Conservation (phyloP, 2,888 invertebrate genomes). For the Dolichopus griseipennis region DNA sequence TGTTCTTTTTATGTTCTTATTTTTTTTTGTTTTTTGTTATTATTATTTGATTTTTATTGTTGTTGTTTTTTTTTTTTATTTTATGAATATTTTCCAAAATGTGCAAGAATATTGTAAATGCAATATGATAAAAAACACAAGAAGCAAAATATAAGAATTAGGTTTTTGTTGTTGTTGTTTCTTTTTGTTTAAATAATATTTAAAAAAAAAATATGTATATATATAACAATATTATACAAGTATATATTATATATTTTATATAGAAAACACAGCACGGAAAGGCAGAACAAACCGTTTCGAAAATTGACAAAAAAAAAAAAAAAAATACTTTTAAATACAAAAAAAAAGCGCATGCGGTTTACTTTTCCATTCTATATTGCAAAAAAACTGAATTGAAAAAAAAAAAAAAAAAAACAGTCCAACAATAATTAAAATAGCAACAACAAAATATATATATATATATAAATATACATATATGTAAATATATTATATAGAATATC, state of each 20-base stretch:
- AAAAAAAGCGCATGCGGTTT: constrained; percentile 29
- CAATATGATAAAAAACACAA: background rate
- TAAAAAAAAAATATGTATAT: too few relatives aligned
- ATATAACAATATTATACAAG: too few relatives aligned
- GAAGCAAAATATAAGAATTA: background rate
- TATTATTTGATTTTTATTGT: background rate
- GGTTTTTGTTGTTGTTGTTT: too few relatives aligned
- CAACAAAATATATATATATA: background rate
- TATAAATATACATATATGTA: background rate
- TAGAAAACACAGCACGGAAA: background rate
- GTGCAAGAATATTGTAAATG: constrained; percentile 1
- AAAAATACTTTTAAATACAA: background rate
- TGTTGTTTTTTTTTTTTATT: background rate
- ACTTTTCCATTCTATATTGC: constrained; percentile 22
- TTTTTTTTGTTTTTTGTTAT: background rate
- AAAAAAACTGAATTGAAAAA: background rate
- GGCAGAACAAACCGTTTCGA: background rate
- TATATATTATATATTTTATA: background rate
- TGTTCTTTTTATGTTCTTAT: background rate
- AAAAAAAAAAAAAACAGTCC: background rate
- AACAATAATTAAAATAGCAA: background rate
- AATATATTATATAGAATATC: background rate
- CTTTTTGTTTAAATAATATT: background rate
- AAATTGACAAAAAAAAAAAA: too few relatives aligned
- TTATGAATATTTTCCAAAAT: background rate